A percentile compares a stretch with the other conserved stretches of the same genome.
These are phyloP conservation scores for Addax nasomaculatus DNA, from an alignment of 2,113 vertebrate genomes.

Conservation along the genomic window DNA sequence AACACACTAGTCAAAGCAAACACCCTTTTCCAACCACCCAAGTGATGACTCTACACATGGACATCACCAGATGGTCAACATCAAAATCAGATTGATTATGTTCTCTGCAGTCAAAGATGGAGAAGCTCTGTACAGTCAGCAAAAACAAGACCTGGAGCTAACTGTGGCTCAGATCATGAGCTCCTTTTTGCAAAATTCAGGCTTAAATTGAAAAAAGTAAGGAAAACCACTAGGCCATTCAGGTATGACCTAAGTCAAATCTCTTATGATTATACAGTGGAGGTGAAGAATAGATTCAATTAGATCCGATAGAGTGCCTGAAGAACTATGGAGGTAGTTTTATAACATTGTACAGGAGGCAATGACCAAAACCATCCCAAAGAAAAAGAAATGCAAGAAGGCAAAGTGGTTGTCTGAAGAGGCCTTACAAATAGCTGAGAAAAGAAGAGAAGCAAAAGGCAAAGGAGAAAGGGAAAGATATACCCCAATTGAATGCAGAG, in stretches of 20 bases:
- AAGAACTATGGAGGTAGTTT: neutral
- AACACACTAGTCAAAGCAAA: neutral
- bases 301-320: neutral
- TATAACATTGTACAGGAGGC: neutral
- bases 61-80: neutral
- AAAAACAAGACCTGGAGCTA: neutral
- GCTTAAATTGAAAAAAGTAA: neutral
- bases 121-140: neutral
- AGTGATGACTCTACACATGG: neutral
- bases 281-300: neutral
- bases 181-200: neutral
- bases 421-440: neutral
- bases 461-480: neutral
- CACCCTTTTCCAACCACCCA: neutral
- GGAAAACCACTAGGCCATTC: neutral
- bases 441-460: neutral
- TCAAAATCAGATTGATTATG: neutral
- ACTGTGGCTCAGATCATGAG: neutral
- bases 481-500: neutral
- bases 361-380: neutral
- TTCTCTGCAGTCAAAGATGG: neutral
- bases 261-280: neutral
- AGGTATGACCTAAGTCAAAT: neutral
- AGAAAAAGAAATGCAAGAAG: neutral
- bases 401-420: neutral